Evolutionary conservation across 2,888 invertebrate genomes (phyloP).

Genomic region (Pemphredon lugubris): DNA sequence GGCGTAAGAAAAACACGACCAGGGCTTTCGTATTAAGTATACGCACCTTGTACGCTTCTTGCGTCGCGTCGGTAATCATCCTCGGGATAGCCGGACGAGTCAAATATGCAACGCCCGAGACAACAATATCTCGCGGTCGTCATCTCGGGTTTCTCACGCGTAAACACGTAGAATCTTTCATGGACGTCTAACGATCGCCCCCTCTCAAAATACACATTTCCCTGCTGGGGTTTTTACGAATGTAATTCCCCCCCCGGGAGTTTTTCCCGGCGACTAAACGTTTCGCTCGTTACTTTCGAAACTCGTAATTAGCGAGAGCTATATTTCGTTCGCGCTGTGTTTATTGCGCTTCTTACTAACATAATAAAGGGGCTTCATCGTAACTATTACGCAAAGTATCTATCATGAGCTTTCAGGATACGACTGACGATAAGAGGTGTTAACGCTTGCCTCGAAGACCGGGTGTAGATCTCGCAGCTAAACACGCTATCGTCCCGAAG

Average conservation of each 20-base stretch:
- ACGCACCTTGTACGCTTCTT: not conserved
- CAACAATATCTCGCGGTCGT: not conserved
- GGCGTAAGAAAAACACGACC: not conserved
- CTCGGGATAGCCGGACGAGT: not conserved
- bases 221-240: no score
- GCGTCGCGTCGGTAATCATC: not conserved
- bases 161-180: no score
- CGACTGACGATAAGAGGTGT: constrained; percentile 38
- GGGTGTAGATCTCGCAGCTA: constrained; percentile 11
- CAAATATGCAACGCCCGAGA: not conserved
- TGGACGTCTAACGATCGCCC: no score
- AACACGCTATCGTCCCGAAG: constrained; percentile 7
- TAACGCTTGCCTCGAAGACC: constrained; percentile 41
- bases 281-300: constrained; percentile 18
- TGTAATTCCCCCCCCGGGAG: no score
- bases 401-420: constrained; percentile 27
- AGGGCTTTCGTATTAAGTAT: not conserved
- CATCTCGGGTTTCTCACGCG: not conserved
- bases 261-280: no score
- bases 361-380: constrained; percentile 52
- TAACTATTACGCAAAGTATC: constrained; percentile 51
- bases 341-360: constrained; percentile 40
- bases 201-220: no score
- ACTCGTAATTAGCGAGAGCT: constrained; percentile 38
- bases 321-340: constrained; percentile 23